Conservation (phyloP, 1,140 invertebrate genomes). For the Planococcus citri region DNA sequence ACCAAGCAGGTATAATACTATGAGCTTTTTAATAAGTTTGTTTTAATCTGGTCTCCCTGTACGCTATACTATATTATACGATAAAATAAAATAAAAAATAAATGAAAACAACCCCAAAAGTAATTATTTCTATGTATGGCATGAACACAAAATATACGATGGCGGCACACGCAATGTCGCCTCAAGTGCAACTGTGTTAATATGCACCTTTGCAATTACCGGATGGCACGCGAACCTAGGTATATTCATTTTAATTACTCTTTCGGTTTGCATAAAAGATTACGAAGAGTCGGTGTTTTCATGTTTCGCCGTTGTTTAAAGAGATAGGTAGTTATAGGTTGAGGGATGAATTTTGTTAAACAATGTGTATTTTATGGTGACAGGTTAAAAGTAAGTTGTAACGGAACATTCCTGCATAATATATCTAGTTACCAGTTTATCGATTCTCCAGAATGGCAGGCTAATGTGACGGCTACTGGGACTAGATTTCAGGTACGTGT, state of each 20-base stretch:
- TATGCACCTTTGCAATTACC: not conserved
- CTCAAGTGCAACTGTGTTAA: not conserved
- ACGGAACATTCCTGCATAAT: constrained; percentile 66
- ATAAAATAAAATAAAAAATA: too few relatives aligned
- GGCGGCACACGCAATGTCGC: not conserved
- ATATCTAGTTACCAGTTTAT: constrained; percentile 70
- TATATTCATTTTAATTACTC: not conserved
- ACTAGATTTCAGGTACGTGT: constrained; percentile 45
- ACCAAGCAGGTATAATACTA: too few relatives aligned
- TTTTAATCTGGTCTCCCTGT: too few relatives aligned
- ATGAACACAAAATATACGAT: not conserved
- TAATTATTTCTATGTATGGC: not conserved
- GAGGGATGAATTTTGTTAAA: too few relatives aligned
- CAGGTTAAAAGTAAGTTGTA: constrained; percentile 65
- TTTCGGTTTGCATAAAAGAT: not conserved
- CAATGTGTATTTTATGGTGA: not conserved
- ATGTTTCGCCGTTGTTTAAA: too few relatives aligned
- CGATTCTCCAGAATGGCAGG: constrained; percentile 77
- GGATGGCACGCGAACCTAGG: not conserved
- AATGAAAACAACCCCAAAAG: not conserved
- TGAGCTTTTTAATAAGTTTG: too few relatives aligned
- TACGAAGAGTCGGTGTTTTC: too few relatives aligned
- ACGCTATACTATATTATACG: too few relatives aligned
- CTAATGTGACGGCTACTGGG: constrained; percentile 28
- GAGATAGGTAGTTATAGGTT: too few relatives aligned